Base-by-base conservation (phyloP, 2,888 invertebrate genomes). In the Chrysolina haemoptera region DNA sequence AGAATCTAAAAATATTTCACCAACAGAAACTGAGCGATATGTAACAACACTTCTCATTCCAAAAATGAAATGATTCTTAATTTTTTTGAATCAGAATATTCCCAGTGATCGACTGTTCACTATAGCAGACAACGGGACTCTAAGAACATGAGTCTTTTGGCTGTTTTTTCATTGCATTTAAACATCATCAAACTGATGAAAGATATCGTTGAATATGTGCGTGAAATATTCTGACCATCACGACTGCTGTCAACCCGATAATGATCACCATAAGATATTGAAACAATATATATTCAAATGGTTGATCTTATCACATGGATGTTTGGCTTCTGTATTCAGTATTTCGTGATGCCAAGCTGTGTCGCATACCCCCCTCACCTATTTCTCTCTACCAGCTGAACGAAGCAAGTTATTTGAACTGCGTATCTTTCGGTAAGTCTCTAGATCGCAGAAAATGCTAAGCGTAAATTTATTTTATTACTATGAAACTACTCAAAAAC, bases 221-320 rank as follows among this genome's bases (percentile, higher is more conserved):
- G 76, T 76, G 53, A 70, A 66, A 62, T 41, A 70, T 70, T 70
- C 68, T 72, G 62, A 74, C 53, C 71, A 71, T 74, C 53, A 71
- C 65, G 59, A 76, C 66, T 79, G 78, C 79, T 80, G 80, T 78
- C 76, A 74, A 70, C 71, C 72, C 72, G 79, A 81, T 81, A 79
- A 79, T 78, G 79, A 82, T 81, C 79, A 81, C 76, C 75, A 74
- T 68, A 66, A 80, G 82, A 81, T 82, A 82, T 83, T 82, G 81
- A 82, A 82, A 82, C 82, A 83, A 82, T 82, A 82, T 81, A 79
- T 78, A 82, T 83, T 82, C 79, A 82, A 83, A 82, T 81, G 77
- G 75, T 76, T 79, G 79, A 77, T 70, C 79, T 82, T 83, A 83
- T 83, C 81, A 80, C 82, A 83, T 81, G 78, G 72, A 79, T 76